A percentile compares a stretch with the other conserved stretches of the same genome.
phyloP scores from a whole-genome alignment of 1,140 invertebrate genomes.

The Gerris buenoi region DNA sequence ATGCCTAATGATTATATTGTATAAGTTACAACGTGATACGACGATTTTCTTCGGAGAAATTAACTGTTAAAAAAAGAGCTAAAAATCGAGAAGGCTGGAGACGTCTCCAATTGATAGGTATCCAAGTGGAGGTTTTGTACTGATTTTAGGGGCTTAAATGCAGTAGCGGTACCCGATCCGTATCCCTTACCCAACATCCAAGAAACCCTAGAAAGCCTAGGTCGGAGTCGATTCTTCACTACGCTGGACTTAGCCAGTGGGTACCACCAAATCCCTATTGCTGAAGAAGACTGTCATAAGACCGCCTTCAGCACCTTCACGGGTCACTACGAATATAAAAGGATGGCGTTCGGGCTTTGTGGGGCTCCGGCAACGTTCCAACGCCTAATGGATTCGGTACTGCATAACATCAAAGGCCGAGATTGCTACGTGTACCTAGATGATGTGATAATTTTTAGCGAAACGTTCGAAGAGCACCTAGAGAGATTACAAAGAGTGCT shows the following conservation, averaged over 20 bases:
- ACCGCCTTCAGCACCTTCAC: constrained; percentile 19
- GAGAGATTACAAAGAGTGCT: constrained; percentile 27
- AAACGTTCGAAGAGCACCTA: constrained; percentile 25
- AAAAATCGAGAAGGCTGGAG: too few species aligned
- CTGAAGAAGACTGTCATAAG: constrained; percentile 14
- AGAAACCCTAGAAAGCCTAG: constrained; percentile 2
- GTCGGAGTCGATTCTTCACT: constrained; percentile 14
- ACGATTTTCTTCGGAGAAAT: too few species aligned
- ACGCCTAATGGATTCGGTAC: constrained; percentile 25
- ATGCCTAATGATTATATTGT: too few species aligned
- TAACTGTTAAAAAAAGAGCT: too few species aligned
- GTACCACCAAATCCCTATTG: constrained; percentile 26
- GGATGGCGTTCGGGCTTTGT: constrained; percentile 18
- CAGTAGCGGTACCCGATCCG: background rate
- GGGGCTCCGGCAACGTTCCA: constrained; percentile 15
- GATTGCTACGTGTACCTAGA: constrained; percentile 31
- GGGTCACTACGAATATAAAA: constrained; percentile 15
- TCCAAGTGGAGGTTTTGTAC: constrained; percentile 19
- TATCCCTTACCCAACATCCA: constrained; percentile 11
- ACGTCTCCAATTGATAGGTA: too few species aligned
- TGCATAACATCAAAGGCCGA: constrained; percentile 25
- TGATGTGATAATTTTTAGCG: constrained; percentile 29
- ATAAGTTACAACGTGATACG: too few species aligned
- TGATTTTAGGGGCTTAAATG: constrained; percentile 23
- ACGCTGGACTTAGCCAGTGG: constrained; percentile 18